Evolutionary conservation across 1,140 invertebrate genomes (phyloP), one percentile per base, ranked within the genome.

Genomic region (Brachionus asplanchnoidis): DNA sequence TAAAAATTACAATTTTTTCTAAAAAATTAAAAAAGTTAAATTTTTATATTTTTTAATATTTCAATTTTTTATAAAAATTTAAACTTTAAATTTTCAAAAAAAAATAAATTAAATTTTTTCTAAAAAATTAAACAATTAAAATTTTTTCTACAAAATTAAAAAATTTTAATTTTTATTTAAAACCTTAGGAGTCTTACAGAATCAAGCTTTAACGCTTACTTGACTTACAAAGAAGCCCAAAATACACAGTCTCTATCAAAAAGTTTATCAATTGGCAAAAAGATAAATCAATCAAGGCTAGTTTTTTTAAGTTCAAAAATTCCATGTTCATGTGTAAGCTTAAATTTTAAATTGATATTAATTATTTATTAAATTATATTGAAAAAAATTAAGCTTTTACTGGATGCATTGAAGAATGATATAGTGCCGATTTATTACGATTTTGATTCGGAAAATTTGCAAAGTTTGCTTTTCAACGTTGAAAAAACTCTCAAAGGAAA

Each of bases 191-290:
- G 79, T 36, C 32, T 60, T 12, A 82, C 79, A 9, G 53, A 82
- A 26, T 82, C 79, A 32, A 82, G 53, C 28, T 82, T 82, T 44
- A 65, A 66, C 9, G 65, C 79, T 6, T 82, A 82, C 42, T 42
- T 65, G 26, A 82, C 53, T 65, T 68, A 46, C 53, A 82, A 42
- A 68, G 11, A 68, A 65, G 20, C 20, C 53, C 32, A 65, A 65
- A 65, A 50, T 53, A 50, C 28, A 56, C 77, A 7, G 8, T 8
- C 17, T 23, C 9, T 60, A 3, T 60, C 50, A 26, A 40, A 28
- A 36, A 53, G 8, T 56, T 26, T 56, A 26, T 14, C 40, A 17
- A 78, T n/a, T 3, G n/a, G 14, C n/a, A 46, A 44, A 44, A 80
- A 23, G 17, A 17, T 5, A 9, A 7, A 32, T 26, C 44, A 50